Percentiles rank a stretch among this genome's conserved stretches.
phyloP scores from a whole-genome alignment of 2,113 vertebrate genomes.

The Pandion haliaetus region DNA sequence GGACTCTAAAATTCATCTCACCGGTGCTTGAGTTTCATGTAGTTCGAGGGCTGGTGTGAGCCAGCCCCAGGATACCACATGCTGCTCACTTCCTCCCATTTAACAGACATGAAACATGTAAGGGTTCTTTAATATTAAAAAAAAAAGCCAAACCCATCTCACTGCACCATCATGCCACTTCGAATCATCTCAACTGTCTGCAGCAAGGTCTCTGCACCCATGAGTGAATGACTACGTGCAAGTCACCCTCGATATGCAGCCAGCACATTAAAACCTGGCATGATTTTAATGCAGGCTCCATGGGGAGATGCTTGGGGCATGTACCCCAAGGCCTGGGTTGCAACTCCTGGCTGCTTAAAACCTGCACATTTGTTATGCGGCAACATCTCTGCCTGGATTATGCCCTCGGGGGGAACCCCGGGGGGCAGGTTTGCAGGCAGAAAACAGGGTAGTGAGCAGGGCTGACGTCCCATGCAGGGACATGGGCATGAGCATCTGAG shows the following conservation, averaged over 20 bases:
- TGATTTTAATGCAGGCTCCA: accelerated
- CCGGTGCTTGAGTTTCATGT: background rate
- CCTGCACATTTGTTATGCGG: background rate
- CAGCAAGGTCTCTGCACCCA: background rate
- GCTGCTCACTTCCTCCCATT: background rate
- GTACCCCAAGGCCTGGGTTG: background rate
- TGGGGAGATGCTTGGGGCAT: accelerated
- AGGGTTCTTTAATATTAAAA: background rate
- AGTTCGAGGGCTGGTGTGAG: background rate
- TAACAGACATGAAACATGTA: background rate
- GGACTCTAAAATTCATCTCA: background rate
- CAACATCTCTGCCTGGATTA: background rate
- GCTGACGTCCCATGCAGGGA: background rate
- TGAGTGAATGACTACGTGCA: background rate
- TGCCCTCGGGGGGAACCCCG: background rate
- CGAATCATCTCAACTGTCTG: background rate
- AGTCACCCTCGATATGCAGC: background rate
- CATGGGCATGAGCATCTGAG: background rate
- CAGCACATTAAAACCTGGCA: background rate
- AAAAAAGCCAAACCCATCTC: background rate
- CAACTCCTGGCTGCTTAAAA: background rate
- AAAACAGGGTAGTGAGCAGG: background rate
- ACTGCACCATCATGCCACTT: background rate
- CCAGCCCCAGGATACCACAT: background rate
- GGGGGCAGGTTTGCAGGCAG: background rate